phyloP scores from a whole-genome alignment of 2,797 vertebrate genomes.

The Darevskia mixta region DNA sequence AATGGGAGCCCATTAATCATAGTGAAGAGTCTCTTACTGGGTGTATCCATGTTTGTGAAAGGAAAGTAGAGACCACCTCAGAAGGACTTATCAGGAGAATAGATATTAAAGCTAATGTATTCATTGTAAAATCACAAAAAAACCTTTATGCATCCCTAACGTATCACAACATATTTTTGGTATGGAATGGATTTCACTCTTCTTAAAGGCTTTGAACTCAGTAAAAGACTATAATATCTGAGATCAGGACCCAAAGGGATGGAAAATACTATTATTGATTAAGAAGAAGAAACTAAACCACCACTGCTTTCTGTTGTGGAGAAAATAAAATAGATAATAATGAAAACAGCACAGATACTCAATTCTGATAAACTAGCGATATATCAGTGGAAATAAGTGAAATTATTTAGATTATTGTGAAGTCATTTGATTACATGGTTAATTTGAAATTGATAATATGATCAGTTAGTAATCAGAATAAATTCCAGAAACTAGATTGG shows the following conservation, averaged over 20 bases:
- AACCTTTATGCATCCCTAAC: conserved; percentile 48
- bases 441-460: background rate
- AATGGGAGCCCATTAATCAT: conserved; percentile 86
- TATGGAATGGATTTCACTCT: conserved; percentile 37
- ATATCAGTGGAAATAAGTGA: accelerated
- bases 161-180: conserved; percentile 38
- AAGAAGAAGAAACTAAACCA: background rate
- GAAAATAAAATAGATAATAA: background rate
- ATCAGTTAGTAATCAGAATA: conserved; percentile 15
- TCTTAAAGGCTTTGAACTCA: conserved; percentile 38
- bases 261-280: conserved; percentile 12
- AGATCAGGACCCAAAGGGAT: conserved; percentile 18
- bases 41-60: conserved; percentile 81
- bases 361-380: background rate
- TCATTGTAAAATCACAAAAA: conserved; percentile 71
- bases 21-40: conserved; percentile 76
- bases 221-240: conserved; percentile 27
- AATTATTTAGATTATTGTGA: conserved; percentile 10
- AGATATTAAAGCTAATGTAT: conserved; percentile 79
- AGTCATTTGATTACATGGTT: conserved; percentile 18
- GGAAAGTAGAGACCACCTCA: conserved; percentile 79
- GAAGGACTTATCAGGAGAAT: conserved; percentile 78
- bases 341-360: background rate
- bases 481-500: background rate
- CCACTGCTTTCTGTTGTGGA: background rate